phyloP scores from a whole-genome alignment of 92 coral and sea anemone species.

The Plumapathes pennacea region DNA sequence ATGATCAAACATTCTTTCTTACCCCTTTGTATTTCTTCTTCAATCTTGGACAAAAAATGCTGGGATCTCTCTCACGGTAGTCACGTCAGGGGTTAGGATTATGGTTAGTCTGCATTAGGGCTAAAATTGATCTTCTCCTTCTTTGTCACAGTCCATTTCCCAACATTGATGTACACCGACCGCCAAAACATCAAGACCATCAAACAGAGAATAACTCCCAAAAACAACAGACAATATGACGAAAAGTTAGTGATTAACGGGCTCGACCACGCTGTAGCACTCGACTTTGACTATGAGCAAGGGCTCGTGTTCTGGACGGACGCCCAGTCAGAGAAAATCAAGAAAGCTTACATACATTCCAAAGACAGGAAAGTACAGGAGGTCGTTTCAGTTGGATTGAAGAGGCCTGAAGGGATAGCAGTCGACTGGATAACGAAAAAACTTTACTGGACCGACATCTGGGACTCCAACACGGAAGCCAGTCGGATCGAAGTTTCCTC shows the following conservation, averaged over 20 bases:
- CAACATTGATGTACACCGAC: conserved; percentile 63
- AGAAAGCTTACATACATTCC: conserved; percentile 38
- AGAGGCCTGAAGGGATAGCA: conserved; percentile 73
- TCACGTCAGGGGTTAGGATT: too few species aligned
- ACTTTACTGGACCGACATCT: conserved; percentile 79
- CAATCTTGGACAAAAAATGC: too few species aligned
- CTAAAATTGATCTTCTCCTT: too few species aligned
- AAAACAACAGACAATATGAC: conserved; percentile 25
- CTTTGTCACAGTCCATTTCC: conserved; percentile 46
- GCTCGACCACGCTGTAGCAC: conserved; percentile 60
- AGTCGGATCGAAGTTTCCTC: conserved; percentile 70
- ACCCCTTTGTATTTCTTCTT: too few species aligned
- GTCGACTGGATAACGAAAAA: conserved; percentile 74
- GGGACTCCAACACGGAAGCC: conserved; percentile 39
- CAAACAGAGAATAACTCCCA: conserved; percentile 17
- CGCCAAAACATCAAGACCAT: conserved; percentile 61
- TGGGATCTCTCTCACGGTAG: too few species aligned
- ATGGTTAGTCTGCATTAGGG: too few species aligned
- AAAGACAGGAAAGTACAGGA: conserved; percentile 12
- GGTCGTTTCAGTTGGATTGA: conserved; percentile 54
- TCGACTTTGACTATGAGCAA: conserved; percentile 61
- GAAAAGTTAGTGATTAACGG: conserved; percentile 47
- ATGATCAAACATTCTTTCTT: too few species aligned
- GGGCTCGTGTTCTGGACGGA: conserved; percentile 74
- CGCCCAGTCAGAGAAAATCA: conserved; percentile 66